Conservation (phyloP, 2,888 invertebrate species). For the Pherbina coryleti region DNA sequence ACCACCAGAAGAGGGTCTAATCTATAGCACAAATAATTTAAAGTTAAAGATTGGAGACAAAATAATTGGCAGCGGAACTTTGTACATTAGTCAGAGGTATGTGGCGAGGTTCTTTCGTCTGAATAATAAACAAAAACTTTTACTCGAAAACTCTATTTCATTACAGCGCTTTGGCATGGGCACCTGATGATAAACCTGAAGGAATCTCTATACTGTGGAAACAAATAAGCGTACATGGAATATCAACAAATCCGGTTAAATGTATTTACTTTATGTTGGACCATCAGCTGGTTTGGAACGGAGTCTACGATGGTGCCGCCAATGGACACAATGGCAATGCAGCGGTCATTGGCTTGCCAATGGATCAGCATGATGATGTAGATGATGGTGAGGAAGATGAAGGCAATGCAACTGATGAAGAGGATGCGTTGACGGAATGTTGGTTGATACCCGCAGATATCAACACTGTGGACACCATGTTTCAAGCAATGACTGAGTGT, state of each 20-base stretch:
- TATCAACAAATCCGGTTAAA: constrained; percentile 62
- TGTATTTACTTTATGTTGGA: constrained; percentile 68
- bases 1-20: constrained; percentile 61
- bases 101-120: constrained; percentile 30
- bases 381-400: constrained; percentile 55
- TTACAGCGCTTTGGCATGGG: constrained; percentile 65
- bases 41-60: constrained; percentile 64
- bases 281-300: constrained; percentile 64
- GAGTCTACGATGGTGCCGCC: constrained; percentile 54
- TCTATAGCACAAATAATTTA: constrained; percentile 63
- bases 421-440: constrained; percentile 75
- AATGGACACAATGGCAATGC: constrained; percentile 46
- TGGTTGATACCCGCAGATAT: constrained; percentile 79
- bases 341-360: constrained; percentile 35
- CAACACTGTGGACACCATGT: constrained; percentile 76
- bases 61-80: constrained; percentile 60
- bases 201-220: constrained; percentile 67
- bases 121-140: neutral
- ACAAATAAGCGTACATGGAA: constrained; percentile 67
- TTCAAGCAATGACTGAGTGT: constrained; percentile 81
- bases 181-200: constrained; percentile 60
- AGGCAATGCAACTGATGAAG: constrained; percentile 66
- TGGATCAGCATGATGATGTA: constrained; percentile 42
- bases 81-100: constrained; percentile 67
- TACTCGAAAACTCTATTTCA: constrained; percentile 1